Conservation (phyloP, 2,797 vertebrate genomes). For the Jordanella pulchra region DNA sequence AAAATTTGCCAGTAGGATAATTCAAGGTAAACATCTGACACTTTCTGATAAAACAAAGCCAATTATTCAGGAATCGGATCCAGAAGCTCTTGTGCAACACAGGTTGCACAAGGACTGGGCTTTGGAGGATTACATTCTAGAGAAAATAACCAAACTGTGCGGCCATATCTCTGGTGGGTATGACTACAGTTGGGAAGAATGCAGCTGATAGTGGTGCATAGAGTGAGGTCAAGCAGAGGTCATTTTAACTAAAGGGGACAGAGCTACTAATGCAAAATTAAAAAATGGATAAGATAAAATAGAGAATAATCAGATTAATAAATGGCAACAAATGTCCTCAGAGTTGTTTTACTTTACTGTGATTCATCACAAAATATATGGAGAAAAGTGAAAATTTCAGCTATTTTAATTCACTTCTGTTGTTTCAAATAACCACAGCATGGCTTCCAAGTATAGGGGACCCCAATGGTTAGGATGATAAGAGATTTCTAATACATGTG, state of each 20-base stretch:
- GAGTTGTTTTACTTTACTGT: background rate
- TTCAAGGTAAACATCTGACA: conserved; percentile 1
- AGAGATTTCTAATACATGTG: background rate
- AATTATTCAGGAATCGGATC: background rate
- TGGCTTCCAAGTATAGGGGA: no score
- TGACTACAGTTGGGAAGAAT: conserved; percentile 52
- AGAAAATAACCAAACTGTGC: conserved; percentile 19
- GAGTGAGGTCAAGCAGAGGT: conserved; percentile 57
- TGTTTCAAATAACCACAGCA: no score
- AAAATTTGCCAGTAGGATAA: conserved; percentile 19
- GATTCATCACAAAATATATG: background rate
- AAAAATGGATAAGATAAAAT: no score
- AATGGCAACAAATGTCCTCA: background rate
- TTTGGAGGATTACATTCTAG: conserved; percentile 10
- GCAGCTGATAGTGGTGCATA: conserved; percentile 47
- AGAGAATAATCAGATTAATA: no score
- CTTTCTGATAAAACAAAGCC: background rate
- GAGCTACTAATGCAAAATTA: background rate
- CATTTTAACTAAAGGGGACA: conserved; percentile 22
- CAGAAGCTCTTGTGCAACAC: background rate
- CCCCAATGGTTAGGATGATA: no score
- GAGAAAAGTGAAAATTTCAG: background rate
- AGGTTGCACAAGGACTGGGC: background rate
- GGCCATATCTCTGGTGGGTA: conserved; percentile 17
- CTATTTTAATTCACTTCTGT: background rate